Conservation (phyloP, 2,113 vertebrate species). For the Heterocephalus glaber region DNA sequence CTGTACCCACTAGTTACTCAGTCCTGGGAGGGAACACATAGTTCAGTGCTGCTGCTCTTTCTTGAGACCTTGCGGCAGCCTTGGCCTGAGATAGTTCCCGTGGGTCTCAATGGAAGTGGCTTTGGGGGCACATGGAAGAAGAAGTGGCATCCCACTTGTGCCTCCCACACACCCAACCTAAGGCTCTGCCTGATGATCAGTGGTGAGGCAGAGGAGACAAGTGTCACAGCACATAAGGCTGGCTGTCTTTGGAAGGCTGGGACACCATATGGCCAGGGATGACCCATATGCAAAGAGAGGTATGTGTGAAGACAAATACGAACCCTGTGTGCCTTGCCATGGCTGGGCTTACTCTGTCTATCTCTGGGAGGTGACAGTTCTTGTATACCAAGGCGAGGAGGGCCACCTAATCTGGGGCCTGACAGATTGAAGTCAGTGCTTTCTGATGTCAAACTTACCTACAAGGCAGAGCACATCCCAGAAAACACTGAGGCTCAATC, state of each 20-base stretch:
- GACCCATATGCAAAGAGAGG: neutral
- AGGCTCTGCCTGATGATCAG: neutral
- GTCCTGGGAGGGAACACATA: neutral
- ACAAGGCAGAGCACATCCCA: neutral
- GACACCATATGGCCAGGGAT: neutral
- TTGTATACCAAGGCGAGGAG: neutral
- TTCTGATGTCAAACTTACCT: neutral
- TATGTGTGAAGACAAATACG: neutral
- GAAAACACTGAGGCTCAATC: neutral
- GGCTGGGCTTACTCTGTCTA: neutral
- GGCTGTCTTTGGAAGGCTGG: neutral
- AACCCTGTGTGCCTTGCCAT: neutral
- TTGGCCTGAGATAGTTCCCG: neutral
- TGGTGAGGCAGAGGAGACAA: neutral
- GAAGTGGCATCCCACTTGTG: neutral
- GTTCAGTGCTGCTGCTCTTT: neutral
- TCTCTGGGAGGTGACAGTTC: neutral
- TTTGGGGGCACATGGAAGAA: neutral
- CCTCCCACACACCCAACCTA: neutral
- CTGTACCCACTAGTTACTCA: neutral
- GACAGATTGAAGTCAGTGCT: neutral
- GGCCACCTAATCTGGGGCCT: neutral
- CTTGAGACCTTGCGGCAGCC: neutral
- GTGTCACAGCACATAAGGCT: neutral
- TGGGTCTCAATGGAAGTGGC: constrained; percentile 29